Percentiles rank a stretch among this genome's conserved stretches.
phyloP scores from a whole-genome alignment of 2,113 vertebrate species.

The Paradisaea rubra region DNA sequence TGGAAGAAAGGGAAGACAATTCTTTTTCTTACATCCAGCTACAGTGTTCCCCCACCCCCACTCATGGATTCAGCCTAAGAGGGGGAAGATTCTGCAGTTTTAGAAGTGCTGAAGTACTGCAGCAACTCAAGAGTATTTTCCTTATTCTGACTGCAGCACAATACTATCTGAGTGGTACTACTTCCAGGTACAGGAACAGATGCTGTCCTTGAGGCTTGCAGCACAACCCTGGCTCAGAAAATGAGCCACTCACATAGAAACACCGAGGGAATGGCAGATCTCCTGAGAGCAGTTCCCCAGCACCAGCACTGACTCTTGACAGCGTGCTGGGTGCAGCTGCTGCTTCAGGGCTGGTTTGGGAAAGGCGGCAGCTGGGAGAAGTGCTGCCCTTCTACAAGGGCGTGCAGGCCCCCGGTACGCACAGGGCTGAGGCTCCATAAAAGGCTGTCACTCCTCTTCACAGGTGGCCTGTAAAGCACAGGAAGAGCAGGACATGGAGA shows the following conservation, averaged over 20 bases:
- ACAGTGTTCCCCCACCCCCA: background rate
- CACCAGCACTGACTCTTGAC: background rate
- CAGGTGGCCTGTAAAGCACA: constrained; percentile 87
- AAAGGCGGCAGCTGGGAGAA: background rate
- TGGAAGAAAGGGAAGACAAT: background rate
- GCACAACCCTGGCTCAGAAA: background rate
- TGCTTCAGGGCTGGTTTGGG: background rate
- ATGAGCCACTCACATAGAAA: background rate
- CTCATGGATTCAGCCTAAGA: background rate
- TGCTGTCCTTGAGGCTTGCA: background rate
- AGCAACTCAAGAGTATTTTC: background rate
- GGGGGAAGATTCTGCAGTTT: background rate
- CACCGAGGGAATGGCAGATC: background rate
- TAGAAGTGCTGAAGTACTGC: background rate
- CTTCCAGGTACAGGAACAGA: background rate
- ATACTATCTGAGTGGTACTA: background rate
- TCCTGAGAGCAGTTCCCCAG: background rate
- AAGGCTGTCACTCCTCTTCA: constrained; percentile 36
- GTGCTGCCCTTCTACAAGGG: background rate
- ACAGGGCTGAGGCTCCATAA: background rate
- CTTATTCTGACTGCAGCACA: background rate
- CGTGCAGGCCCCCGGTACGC: background rate
- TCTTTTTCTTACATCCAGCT: background rate
- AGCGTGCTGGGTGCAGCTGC: background rate
- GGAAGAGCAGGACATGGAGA: constrained; percentile 83